Base-by-base conservation (phyloP, 35 echinoderm and acorn worm species). In the Strongylocentrotus purpuratus region DNA sequence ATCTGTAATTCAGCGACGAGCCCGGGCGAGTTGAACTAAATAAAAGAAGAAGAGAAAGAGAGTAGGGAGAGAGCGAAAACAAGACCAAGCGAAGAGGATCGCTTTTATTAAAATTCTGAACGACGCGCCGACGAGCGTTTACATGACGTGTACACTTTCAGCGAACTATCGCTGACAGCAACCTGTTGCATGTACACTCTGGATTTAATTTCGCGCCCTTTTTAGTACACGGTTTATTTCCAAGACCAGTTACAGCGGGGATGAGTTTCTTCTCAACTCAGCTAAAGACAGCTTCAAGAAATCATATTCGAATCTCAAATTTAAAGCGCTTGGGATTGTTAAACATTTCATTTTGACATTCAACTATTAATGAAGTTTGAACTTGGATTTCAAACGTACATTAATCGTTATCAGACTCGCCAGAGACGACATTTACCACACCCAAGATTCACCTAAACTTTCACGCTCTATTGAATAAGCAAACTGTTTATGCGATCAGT, bases 1-100 rank as follows among this genome's bases (percentile, higher is more conserved):
- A 89, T 89, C 87, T 46, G 87, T 17, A 89, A 89, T 89, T 89
- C 45, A 45, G 87, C 45, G n/a, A 32, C 87, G 28, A 78, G 65
- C 65, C 20, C 22, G 5, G 25, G 28, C 18, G 65, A 22, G n/a
- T 8, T 59, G 52, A 59, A n/a, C 15, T 78, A 78, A 22, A 78
- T 78, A 78, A 78, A n/a, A 8, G 65, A 78, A 78, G 65, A 78
- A 28, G 65, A 78, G 65, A 78, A n/a, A 28, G 65, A 78, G 65
- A 55, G 50, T 55, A 55, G 8, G 9, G 50, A 55, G 50, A 78
- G 25, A 78, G 20, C 65, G 65, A 78, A 28, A 78, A 78, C 28
- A n/a, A 78, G 65, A 28, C 20, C 65, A 78, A 78, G 65, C 25
- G 20, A 78, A 78, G 65, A 78, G 25, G 65, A 22, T n/a, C 65